Evolutionary conservation across 2,113 vertebrate genomes (phyloP), one percentile per base, ranked within the genome.

Genomic region (Pachyramphus minor): DNA sequence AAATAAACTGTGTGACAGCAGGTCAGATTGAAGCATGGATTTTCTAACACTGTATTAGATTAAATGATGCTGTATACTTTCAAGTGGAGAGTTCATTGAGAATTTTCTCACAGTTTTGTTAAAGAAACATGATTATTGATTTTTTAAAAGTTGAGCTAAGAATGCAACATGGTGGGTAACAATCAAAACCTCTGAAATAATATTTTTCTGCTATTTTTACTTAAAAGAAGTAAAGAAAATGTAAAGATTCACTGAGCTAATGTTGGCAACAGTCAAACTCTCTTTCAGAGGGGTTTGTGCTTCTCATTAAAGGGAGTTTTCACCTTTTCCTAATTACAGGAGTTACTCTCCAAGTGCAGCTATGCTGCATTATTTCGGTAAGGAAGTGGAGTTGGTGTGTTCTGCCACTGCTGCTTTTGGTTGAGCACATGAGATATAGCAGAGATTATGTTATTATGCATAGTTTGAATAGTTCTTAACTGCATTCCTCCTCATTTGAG

Each of bases 11-110:
- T 64, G 84, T 33, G 53, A 90, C 63, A 84, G 85, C 75, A 92
- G 89, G 63, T 95, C 89, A 95, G 85, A 95, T 66, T 58, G 75
- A 80, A 95, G 80, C 85, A 62, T 85, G 59, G 88, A 80, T 97
- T 97, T 97, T 96, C 75, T 91, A 95, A 91, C 80, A 67, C 30
- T 69, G 59, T 80, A 49, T 94, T 96, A 95, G 74, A 85, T 94
- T 23, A 96, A 96, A 93, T 96, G 50, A 89, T 97, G 95, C 96
- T 94, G 53, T 96, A 47, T 96, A 86, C 94, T 95, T 87, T 86
- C 87, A 97, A 84, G 63, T 92, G 60, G 95, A 95, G 97, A 93
- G 77, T 95, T 97, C 58, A 88, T 94, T 97, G 90, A 95, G 74
- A 90, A 68, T 96, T 96, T 89, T 94, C 85, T 91, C 9, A 42